Percentiles rank a stretch among this genome's conserved stretches.
Conservation (phyloP, 1,140 invertebrate species). For the Ptiloglossa arizonensis region DNA sequence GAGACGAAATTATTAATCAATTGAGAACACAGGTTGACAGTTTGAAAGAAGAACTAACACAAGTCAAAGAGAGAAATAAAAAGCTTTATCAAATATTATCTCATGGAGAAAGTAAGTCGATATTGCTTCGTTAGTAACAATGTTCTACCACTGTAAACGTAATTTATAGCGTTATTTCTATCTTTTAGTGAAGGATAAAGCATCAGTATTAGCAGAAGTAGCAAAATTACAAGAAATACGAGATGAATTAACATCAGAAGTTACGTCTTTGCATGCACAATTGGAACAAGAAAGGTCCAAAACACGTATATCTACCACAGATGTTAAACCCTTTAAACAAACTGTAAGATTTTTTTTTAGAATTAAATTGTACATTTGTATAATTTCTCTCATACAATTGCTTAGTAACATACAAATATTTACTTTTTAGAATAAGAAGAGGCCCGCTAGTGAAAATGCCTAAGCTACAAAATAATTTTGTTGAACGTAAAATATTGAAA, state of each 20-base stretch:
- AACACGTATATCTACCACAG: slow-evolving; percentile 83
- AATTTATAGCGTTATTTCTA: slow-evolving; percentile 4
- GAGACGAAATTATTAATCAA: slow-evolving; percentile 85
- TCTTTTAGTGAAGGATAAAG: slow-evolving; percentile 89
- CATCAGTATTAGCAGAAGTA: slow-evolving; percentile 88
- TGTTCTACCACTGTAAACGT: slow-evolving; percentile 12
- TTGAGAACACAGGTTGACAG: slow-evolving; percentile 84
- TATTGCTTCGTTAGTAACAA: background rate
- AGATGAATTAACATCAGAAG: slow-evolving; percentile 88
- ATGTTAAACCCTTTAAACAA: slow-evolving; percentile 82
- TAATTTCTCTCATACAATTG: background rate
- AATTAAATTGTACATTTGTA: background rate
- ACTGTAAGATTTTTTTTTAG: slow-evolving; percentile 66
- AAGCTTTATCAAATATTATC: slow-evolving; percentile 89
- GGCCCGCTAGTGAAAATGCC: slow-evolving; percentile 74
- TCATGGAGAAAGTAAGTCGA: slow-evolving; percentile 89
- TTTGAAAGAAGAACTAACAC: slow-evolving; percentile 86
- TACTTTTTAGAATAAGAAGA: slow-evolving; percentile 76
- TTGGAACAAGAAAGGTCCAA: slow-evolving; percentile 92
- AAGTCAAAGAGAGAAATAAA: slow-evolving; percentile 90
- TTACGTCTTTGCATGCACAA: slow-evolving; percentile 86
- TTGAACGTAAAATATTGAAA: slow-evolving; percentile 53
- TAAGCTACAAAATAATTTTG: slow-evolving; percentile 60
- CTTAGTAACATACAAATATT: slow-evolving; percentile 21
- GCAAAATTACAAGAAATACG: slow-evolving; percentile 87